These are phyloP conservation scores for Margarornis squamiger DNA, from an alignment of 2,797 vertebrate genomes.

Conservation along the genomic window DNA sequence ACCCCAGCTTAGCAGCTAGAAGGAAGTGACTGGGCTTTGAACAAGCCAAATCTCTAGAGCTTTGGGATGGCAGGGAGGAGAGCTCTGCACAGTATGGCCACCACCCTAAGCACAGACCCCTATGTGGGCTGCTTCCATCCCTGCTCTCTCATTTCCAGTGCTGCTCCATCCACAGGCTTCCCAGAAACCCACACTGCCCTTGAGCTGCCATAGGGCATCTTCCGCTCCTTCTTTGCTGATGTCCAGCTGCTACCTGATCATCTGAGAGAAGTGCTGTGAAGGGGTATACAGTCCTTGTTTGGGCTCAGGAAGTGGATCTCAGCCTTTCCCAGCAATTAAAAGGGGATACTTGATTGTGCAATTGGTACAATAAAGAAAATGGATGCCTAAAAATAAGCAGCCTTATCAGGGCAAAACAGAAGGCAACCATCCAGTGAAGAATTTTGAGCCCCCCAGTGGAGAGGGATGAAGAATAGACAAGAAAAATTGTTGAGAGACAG, in stretches of 20 bases:
- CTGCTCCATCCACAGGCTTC: background rate
- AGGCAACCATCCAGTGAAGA: background rate
- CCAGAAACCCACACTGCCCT: background rate
- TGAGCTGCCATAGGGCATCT: fast-evolving
- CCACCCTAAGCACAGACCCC: background rate
- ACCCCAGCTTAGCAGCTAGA: background rate
- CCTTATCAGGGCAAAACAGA: background rate
- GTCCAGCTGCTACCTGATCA: background rate
- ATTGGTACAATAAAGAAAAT: background rate
- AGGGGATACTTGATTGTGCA: background rate
- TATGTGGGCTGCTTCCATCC: background rate
- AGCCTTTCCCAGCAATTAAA: background rate
- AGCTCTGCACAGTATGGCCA: background rate
- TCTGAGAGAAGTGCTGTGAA: background rate
- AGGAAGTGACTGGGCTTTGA: background rate
- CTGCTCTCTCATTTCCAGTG: background rate
- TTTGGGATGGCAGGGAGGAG: background rate
- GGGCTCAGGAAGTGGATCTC: background rate
- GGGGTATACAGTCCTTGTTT: background rate
- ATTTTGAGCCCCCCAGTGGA: background rate
- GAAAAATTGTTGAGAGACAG: background rate
- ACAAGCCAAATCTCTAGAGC: background rate
- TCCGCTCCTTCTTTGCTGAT: background rate
- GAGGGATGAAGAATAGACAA: background rate
- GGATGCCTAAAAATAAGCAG: background rate